Conservation (phyloP, 2,113 vertebrate genomes). For the Sarotherodon lohbergeri region DNA sequence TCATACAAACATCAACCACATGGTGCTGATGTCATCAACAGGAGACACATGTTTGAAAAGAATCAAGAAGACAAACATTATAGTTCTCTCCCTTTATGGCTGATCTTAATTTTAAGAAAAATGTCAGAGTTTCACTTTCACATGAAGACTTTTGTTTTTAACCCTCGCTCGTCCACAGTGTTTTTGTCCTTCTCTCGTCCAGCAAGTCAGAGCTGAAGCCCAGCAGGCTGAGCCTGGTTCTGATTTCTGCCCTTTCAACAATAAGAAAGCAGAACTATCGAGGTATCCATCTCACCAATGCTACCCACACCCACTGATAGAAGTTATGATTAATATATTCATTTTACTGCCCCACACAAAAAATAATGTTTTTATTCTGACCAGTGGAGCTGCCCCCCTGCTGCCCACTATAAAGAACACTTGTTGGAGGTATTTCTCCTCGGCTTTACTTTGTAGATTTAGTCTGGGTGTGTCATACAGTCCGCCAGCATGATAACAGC, state of each 20-base stretch:
- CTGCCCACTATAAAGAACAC: neutral
- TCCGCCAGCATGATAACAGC: neutral
- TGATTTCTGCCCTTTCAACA: neutral
- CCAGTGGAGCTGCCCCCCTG: neutral
- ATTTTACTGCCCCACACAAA: neutral
- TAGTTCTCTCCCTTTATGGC: neutral
- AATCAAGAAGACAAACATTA: neutral
- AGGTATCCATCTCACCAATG: neutral
- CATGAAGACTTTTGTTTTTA: neutral
- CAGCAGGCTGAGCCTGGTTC: no score
- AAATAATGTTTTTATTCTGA: neutral
- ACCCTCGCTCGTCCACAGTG: no score
- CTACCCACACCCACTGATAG: neutral
- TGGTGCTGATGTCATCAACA: neutral
- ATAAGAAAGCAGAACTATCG: neutral
- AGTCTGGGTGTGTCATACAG: neutral
- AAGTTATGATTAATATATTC: neutral
- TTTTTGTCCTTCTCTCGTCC: neutral
- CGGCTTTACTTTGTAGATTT: neutral
- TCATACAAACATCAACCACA: neutral
- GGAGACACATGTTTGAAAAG: neutral
- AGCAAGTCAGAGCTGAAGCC: neutral
- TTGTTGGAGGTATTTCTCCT: neutral
- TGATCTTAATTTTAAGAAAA: neutral
- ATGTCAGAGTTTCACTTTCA: neutral